phyloP scores from a whole-genome alignment of 2,797 vertebrate genomes.

The Sebastolobus altivelis region DNA sequence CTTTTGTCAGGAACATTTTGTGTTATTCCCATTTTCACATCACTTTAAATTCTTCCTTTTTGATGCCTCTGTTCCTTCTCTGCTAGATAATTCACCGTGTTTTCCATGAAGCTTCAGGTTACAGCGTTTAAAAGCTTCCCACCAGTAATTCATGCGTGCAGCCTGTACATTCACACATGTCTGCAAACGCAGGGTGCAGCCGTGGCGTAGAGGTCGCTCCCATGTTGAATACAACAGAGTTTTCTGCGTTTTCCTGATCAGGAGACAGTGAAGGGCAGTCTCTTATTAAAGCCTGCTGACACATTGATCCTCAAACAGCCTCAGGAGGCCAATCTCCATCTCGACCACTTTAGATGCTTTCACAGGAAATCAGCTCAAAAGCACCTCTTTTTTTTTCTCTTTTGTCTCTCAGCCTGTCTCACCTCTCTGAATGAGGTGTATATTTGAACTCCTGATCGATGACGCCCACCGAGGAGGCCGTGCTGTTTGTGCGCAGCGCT shows the following conservation, averaged over 20 bases:
- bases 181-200: background rate
- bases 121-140: background rate
- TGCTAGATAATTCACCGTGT: background rate
- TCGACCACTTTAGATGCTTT: conserved; percentile 69
- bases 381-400: conserved; percentile 15
- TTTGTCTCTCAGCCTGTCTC: conserved; percentile 32
- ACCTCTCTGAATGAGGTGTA: conserved; percentile 44
- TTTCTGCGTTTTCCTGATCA: conserved; percentile 35
- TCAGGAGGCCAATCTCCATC: conserved; percentile 71
- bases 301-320: conserved; percentile 72
- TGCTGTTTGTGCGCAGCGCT: conserved; percentile 33
- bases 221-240: background rate
- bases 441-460: conserved; percentile 67
- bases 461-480: conserved; percentile 36
- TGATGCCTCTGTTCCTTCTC: background rate
- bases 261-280: conserved; percentile 34
- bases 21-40: background rate
- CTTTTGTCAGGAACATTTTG: conserved; percentile 5
- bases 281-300: conserved; percentile 68
- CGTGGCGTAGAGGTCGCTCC: background rate
- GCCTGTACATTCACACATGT: background rate
- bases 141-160: background rate
- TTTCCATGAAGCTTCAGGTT: conserved; percentile 5
- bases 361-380: conserved; percentile 70
- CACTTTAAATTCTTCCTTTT: background rate